Evolutionary conservation across 1,140 invertebrate genomes (phyloP), one percentile per base, ranked within the genome.

Genomic region (Zaprionus nigranus): DNA sequence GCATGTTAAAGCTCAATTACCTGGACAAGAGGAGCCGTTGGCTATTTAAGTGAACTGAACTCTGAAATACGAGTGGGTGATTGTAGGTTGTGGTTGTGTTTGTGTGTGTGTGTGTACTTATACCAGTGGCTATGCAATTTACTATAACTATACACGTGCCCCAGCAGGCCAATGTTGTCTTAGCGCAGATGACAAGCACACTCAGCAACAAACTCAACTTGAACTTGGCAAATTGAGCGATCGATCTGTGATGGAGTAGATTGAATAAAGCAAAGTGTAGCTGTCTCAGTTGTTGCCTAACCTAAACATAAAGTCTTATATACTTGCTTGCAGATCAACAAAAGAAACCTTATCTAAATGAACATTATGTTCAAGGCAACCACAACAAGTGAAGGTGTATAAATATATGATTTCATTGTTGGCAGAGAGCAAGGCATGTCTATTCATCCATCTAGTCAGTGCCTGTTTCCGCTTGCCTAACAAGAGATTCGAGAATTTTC

Each of bases 1-100:
- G 77, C 69, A 80, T 79, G 83, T 72, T 80, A 78, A 63, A 59
- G 69, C 76, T 82, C 79, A 82, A 86, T 86, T 82, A 86, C 67
- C 61, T 73, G 64, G 43, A 72, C 74, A 72, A 62, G 60, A 38
- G 49, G 13, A 56, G 71, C 69, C 69, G 65, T 79, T 74, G 72
- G 79, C 49, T 71, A 82, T 71, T 75, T 53, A 63, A 62, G 62
- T n/a, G 46, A 62, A 38, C 54, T n/a, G 61, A 71, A 65, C 72
- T 49, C 43, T 63, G 53, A 58, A 38, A 49, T 58, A 63, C 40
- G 53, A 74, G 20, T 9, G 13, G 17, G 24, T 53, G 34, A 13
- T 28, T 11, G 20, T 22, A 6, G 7, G 20, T 24, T 15, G 7
- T 13, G 26, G 22, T 26, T 46, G 26, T 57, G 11, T 61, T 5